Evolutionary conservation across 2,888 invertebrate species (phyloP), one percentile per base, ranked within the genome.

Genomic region (Cosmia trapezina): DNA sequence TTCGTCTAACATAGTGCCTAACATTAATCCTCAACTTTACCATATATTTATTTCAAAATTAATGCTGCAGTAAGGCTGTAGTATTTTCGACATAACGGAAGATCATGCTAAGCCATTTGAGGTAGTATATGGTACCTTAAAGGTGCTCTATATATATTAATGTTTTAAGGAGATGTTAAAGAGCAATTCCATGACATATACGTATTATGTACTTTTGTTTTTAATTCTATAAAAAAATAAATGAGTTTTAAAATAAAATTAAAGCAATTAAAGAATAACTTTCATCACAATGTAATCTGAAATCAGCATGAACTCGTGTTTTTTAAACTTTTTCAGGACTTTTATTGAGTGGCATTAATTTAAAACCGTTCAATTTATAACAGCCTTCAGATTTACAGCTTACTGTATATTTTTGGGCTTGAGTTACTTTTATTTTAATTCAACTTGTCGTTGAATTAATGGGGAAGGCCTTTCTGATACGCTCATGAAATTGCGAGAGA

Each of bases 261-360:
- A 56, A 47, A 37, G 33, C 43, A 49, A 22, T 33, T 17, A 59
- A 64, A 33, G 33, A 60, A 54, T 19, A 51, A 60, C 17, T 53
- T 45, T 37, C 8, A 19, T 41, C 60, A 49, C 19, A 28, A 63
- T 28, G 28, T 47, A 33, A 45, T 51, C 37, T 47, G 45, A 49
- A 54, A 60, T 79, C 49, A 54, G 43, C 51, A 17, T 64, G 62
- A 12, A 60, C 54, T 19, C 14, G 45, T 22, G 59, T 37, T 53
- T 63, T 72, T 79, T 57, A 73, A 76, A 56, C 37, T 0, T 33
- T 51, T 59, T 12, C 28, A 8, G 53, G 28, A 43, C n/a, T n/a
- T 60, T 64, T 41, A 80, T 56, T 65, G 65, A 80, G 45, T 33
- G 54, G 19, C 45, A 51, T 28, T 60, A 22, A 73, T 80, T 73